Base-by-base conservation (phyloP, 2,797 vertebrate genomes). In the Dromococcyx pavoninus region DNA sequence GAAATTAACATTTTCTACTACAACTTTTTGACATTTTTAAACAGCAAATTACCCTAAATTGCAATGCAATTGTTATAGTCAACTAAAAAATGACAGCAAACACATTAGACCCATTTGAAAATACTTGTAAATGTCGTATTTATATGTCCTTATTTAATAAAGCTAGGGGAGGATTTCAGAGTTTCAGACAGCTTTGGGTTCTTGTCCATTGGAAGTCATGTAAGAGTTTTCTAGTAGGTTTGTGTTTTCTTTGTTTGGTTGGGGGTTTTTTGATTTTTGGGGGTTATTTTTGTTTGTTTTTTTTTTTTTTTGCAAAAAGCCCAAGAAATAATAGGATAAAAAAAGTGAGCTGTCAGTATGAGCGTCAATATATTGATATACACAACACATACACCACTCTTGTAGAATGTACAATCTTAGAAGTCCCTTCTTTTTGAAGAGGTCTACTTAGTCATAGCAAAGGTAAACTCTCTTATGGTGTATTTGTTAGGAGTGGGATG, bases 1-100 rank as follows among this genome's bases (percentile, higher is more conserved):
- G n/a, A 84, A 88, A 89, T 56, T 28, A 69, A 44, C 37, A 79
- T 37, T 81, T 86, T 48, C 43, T 83, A 51, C 22, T 81, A 24
- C 93, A 92, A 83, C 12, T 58, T 74, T 67, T 41, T 32, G 46
- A 39, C 19, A 32, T 48, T 30, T 62, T 57, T 56, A n/a, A 78
- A 77, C 3, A 24, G 39, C 27, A 86, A 81, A 83, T 50, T 84
- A 21, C 11, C 6, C 17, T 57, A 69, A 77, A 61, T 54, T 41
- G 11, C 11, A 18, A 44, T 41, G 7, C 41, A 56, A 56, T 13
- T 84, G 4, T 7, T 76, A 39, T n/a, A 57, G 25, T 76, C 6
- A 48, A 13, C 7, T 51, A 33, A 83, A 51, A 39, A 48, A 62
- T 10, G 8, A 3, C 32, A 65, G 9, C 35, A 73, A 84, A 78